Evolutionary conservation across 2,888 invertebrate genomes (phyloP).

Genomic region (Calameuta filiformis): DNA sequence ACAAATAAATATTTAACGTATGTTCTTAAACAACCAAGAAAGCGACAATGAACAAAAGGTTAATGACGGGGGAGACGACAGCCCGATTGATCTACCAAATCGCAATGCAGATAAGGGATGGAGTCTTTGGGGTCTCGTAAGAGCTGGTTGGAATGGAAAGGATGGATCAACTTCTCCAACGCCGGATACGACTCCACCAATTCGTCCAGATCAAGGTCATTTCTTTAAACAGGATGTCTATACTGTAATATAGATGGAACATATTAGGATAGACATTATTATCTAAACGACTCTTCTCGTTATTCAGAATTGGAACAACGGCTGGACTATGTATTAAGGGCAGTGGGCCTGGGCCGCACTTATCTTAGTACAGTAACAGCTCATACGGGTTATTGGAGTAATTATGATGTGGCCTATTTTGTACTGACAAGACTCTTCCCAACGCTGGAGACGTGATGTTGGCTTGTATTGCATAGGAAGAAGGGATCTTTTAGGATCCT

Average conservation of each 20-base stretch:
- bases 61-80: slow-evolving; percentile 50
- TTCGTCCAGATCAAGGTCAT: slow-evolving; percentile 65
- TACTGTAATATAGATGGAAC: neutral
- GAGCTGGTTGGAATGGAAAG: slow-evolving; percentile 62
- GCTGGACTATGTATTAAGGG: slow-evolving; percentile 72
- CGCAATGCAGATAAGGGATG: slow-evolving; percentile 63
- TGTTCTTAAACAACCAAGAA: neutral
- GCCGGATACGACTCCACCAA: slow-evolving; percentile 52
- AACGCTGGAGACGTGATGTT: slow-evolving; percentile 65
- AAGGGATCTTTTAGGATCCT: slow-evolving; percentile 34
- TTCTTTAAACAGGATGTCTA: neutral
- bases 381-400: slow-evolving; percentile 75
- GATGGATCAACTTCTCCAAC: slow-evolving; percentile 61
- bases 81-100: slow-evolving; percentile 52
- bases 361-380: slow-evolving; percentile 73
- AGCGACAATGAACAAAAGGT: neutral
- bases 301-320: slow-evolving; percentile 69
- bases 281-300: neutral
- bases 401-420: slow-evolving; percentile 74
- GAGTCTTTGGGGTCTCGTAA: slow-evolving; percentile 67
- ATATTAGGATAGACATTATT: neutral
- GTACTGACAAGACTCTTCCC: slow-evolving; percentile 69
- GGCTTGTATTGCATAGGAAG: slow-evolving; percentile 40
- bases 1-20: neutral
- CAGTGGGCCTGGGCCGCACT: slow-evolving; percentile 70